phyloP scores from a whole-genome alignment of 2,797 vertebrate genomes.

The Diplodus sargus region DNA sequence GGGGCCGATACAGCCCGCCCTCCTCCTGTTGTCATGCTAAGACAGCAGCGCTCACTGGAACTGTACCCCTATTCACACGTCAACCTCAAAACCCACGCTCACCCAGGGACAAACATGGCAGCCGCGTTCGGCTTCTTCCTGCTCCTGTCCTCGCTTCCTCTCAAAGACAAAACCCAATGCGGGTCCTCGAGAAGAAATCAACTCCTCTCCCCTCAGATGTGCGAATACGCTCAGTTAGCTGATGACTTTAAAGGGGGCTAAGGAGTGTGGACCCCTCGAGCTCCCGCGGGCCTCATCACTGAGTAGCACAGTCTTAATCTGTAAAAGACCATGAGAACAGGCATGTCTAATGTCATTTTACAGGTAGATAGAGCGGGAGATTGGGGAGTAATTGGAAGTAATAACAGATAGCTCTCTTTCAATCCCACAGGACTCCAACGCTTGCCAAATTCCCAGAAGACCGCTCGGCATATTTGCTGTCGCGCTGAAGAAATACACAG shows the following conservation, averaged over 20 bases:
- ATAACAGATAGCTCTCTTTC: conserved; percentile 84
- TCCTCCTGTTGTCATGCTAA: conserved; percentile 85
- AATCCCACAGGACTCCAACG: conserved; percentile 78
- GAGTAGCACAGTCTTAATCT: conserved; percentile 73
- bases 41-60: conserved; percentile 82
- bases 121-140: conserved; percentile 51
- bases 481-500: conserved; percentile 83
- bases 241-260: conserved; percentile 64
- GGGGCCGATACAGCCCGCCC: conserved; percentile 59
- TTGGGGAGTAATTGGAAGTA: conserved; percentile 88
- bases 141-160: conserved; percentile 69
- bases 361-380: conserved; percentile 87
- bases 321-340: conserved; percentile 80
- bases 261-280: conserved; percentile 59
- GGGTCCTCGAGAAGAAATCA: conserved; percentile 55
- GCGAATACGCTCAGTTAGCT: conserved; percentile 64
- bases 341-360: conserved; percentile 89
- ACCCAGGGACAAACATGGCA: conserved; percentile 63
- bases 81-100: conserved; percentile 62
- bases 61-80: conserved; percentile 81
- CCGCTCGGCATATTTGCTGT: conserved; percentile 75
- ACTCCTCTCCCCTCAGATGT: conserved; percentile 48
- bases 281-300: conserved; percentile 78
- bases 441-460: conserved; percentile 71
- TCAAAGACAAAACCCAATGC: conserved; percentile 70